These are phyloP conservation scores for Nomada ruficornis DNA, from an alignment of 2,888 invertebrate genomes.

Conservation along the genomic window DNA sequence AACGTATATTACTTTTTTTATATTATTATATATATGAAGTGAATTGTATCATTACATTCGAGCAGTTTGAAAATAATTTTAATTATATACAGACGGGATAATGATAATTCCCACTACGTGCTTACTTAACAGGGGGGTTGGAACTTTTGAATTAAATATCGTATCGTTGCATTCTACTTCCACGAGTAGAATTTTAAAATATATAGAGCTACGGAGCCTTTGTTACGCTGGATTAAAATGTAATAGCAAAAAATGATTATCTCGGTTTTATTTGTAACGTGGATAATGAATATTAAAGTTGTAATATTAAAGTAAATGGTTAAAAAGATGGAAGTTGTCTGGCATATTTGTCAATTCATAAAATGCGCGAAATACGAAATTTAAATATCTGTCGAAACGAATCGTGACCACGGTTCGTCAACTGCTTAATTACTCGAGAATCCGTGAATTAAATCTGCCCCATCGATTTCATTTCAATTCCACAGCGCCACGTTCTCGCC, in stretches of 20 bases:
- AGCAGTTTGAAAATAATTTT: background rate
- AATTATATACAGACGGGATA: background rate
- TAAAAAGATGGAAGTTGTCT: background rate
- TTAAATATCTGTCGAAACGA: slow-evolving; percentile 20
- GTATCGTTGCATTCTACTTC: background rate
- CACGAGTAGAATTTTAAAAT: background rate
- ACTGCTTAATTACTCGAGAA: slow-evolving; percentile 34
- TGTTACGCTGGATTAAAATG: slow-evolving; percentile 5
- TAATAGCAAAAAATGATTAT: slow-evolving; percentile 1
- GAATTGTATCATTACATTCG: background rate
- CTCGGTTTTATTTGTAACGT: background rate
- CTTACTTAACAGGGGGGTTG: background rate
- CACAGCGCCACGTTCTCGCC: slow-evolving; percentile 5
- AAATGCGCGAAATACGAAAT: slow-evolving; percentile 11
- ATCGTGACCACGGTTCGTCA: slow-evolving; percentile 38
- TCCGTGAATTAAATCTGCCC: slow-evolving; percentile 39
- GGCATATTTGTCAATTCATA: background rate
- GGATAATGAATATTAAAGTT: background rate
- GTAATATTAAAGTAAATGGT: background rate
- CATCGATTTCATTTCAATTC: slow-evolving; percentile 39
- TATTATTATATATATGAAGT: too few relatives aligned
- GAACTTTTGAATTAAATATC: background rate
- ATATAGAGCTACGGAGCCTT: background rate
- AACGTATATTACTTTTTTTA: background rate
- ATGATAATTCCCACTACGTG: background rate